These are phyloP conservation scores for Thera britannica DNA, from an alignment of 2,888 invertebrate genomes.

Conservation along the genomic window DNA sequence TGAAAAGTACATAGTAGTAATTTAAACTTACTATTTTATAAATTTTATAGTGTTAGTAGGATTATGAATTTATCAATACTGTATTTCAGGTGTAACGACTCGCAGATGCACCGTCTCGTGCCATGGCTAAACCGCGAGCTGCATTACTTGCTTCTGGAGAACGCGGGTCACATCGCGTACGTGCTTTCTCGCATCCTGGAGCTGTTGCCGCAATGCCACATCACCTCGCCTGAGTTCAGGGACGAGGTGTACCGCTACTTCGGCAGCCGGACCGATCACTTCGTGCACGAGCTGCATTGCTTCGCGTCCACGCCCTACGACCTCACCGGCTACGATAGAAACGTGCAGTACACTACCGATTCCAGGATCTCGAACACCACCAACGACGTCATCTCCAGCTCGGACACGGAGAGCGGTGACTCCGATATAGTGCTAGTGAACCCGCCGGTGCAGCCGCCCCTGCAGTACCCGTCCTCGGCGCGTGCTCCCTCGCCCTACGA, in stretches of 20 bases:
- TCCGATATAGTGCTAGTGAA: constrained; percentile 69
- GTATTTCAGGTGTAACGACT: constrained; percentile 87
- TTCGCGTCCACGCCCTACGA: constrained; percentile 95
- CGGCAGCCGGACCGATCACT: constrained; percentile 91
- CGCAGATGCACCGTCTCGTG: constrained; percentile 91
- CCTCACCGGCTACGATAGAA: constrained; percentile 91
- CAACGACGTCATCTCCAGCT: constrained; percentile 81
- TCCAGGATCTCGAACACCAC: constrained; percentile 82
- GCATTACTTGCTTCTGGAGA: constrained; percentile 88
- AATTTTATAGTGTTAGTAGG: not conserved
- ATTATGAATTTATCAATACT: not conserved
- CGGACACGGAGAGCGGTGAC: constrained; percentile 69
- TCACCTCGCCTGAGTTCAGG: constrained; percentile 88
- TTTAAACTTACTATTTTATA: too few relatives aligned
- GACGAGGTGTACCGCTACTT: constrained; percentile 88
- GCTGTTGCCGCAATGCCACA: constrained; percentile 87
- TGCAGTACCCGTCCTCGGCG: constrained; percentile 9
- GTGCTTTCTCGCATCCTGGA: constrained; percentile 89
- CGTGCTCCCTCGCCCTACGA: constrained; percentile 11
- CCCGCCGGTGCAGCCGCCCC: constrained; percentile 25
- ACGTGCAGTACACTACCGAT: constrained; percentile 87
- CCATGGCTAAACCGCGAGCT: constrained; percentile 96
- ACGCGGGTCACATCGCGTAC: constrained; percentile 86
- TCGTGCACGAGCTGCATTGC: constrained; percentile 94
- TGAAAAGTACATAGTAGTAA: too few relatives aligned